Conservation (phyloP, 2,113 vertebrate genomes). For the Choloepus hoffmanni region DNA sequence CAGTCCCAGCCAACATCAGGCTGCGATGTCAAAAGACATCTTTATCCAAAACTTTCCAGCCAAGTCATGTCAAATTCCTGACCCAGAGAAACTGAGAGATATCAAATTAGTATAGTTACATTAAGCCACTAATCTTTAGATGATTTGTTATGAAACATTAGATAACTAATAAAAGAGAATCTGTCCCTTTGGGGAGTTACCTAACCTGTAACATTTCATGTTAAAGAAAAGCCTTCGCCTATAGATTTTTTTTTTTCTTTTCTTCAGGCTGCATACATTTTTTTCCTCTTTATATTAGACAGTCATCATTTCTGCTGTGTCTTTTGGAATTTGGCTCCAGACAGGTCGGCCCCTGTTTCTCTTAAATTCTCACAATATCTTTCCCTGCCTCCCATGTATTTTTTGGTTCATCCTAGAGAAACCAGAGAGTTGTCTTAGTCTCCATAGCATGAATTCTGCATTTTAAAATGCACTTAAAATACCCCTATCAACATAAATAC, state of each 20-base stretch:
- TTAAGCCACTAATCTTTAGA: background rate
- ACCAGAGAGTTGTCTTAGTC: background rate
- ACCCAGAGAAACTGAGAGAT: background rate
- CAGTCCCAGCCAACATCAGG: background rate
- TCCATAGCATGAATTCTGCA: background rate
- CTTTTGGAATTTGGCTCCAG: background rate
- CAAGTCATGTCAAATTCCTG: background rate
- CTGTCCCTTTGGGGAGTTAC: background rate
- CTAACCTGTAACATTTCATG: background rate
- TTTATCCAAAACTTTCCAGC: background rate
- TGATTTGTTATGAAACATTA: background rate
- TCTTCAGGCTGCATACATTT: background rate
- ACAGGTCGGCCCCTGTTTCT: background rate
- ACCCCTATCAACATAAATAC: background rate
- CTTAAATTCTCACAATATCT: background rate
- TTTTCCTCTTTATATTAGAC: background rate
- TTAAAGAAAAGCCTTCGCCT: background rate
- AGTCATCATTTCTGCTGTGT: background rate
- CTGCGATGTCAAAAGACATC: background rate
- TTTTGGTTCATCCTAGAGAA: background rate
- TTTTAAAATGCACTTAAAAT: conserved; percentile 18
- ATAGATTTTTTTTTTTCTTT: background rate
- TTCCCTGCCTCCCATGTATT: background rate
- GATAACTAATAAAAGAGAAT: background rate
- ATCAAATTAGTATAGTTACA: background rate